phyloP scores from a whole-genome alignment of 2,113 vertebrate species.

The Phyllostomus hastatus region DNA sequence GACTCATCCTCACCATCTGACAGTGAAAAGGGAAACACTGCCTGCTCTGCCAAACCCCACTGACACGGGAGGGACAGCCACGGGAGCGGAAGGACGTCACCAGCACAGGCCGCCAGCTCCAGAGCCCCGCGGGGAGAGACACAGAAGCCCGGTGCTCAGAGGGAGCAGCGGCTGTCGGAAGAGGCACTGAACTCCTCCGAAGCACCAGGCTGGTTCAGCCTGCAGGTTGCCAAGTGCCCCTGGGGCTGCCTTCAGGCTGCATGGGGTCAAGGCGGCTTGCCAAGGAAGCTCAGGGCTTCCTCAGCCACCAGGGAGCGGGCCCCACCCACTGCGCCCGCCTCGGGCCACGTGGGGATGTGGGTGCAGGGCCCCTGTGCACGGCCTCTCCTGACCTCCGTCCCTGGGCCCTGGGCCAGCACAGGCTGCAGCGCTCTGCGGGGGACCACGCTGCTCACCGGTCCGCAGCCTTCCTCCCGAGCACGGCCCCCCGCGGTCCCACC shows the following conservation, averaged over 20 bases:
- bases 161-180: fast-evolving
- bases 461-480: not conserved
- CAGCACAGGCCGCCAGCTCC: not conserved
- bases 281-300: not conserved
- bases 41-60: not conserved
- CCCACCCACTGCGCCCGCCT: fast-evolving
- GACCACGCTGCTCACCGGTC: fast-evolving
- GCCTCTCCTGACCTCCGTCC: not conserved
- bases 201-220: not conserved
- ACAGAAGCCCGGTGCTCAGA: not conserved
- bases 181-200: not conserved
- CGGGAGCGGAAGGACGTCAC: not conserved
- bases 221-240: fast-evolving
- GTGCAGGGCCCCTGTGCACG: no score
- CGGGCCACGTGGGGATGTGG: fast-evolving
- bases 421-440: fast-evolving
- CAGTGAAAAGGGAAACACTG: not conserved
- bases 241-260: not conserved
- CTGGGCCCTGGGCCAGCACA: no score
- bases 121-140: not conserved
- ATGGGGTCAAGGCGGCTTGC: fast-evolving
- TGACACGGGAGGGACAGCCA: fast-evolving
- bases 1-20: not conserved
- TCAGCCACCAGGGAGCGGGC: not conserved
- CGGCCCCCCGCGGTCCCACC: no score